Evolutionary conservation across 2,797 vertebrate species (phyloP).

Genomic region (Melanotaenia nigrans): DNA sequence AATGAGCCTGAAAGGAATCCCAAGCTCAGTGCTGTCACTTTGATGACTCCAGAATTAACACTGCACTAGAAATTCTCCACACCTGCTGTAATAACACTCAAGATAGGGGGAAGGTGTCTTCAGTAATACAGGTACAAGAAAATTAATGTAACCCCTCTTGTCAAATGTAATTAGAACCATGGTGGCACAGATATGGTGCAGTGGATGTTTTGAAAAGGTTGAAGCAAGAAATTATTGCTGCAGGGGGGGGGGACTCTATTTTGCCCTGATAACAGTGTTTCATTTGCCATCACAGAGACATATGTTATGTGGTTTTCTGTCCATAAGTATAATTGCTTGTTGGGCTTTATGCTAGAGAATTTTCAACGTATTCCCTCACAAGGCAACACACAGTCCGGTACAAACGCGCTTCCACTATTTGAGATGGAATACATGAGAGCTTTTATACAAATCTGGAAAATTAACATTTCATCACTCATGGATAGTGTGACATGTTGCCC

Average conservation of each 20-base stretch:
- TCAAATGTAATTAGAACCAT: constrained; percentile 71
- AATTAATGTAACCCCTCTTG: constrained; percentile 70
- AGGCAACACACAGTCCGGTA: constrained; percentile 1
- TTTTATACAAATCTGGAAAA: constrained; percentile 15
- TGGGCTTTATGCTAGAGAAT: constrained; percentile 13
- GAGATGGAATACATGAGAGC: constrained; percentile 4
- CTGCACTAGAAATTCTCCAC: constrained; percentile 64
- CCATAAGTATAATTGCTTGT: constrained; percentile 10
- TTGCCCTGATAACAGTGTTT: constrained; percentile 32
- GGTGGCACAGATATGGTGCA: constrained; percentile 49
- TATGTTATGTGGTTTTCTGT: constrained; percentile 32
- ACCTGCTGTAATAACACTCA: constrained; percentile 74
- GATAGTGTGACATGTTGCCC: constrained; percentile 63
- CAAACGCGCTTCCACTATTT: not conserved
- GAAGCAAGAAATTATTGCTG: constrained; percentile 49
- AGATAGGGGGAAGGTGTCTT: constrained; percentile 63
- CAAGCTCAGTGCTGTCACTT: constrained; percentile 72
- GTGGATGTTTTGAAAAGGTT: constrained; percentile 52
- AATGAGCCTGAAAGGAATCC: constrained; percentile 77
- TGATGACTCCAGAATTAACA: constrained; percentile 77
- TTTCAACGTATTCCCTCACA: constrained; percentile 10
- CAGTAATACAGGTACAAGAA: constrained; percentile 63
- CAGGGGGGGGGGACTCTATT: constrained; percentile 25
- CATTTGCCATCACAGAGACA: constrained; percentile 15
- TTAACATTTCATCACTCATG: constrained; percentile 29